Conservation (phyloP, 2,797 vertebrate genomes). For the Myotis vivesi region DNA sequence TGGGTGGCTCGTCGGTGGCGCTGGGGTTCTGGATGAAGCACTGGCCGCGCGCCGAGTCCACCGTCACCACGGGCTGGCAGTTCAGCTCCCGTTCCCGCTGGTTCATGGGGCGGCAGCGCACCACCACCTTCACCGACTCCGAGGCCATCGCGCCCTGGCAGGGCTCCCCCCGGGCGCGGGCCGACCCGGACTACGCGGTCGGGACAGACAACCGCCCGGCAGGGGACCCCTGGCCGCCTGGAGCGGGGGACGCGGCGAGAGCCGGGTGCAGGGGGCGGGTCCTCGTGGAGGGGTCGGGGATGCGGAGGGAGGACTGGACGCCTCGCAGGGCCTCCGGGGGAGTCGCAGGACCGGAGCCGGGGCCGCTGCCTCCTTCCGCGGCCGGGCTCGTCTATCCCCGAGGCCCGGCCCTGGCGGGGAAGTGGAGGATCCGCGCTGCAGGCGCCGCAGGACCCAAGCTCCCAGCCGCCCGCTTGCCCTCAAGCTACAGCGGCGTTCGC, state of each 20-base stretch:
- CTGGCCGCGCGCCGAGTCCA: slow-evolving; percentile 86
- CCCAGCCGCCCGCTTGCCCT: background rate
- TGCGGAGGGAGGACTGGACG: background rate
- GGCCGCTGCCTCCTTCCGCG: slow-evolving; percentile 19
- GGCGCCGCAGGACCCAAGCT: slow-evolving; percentile 33
- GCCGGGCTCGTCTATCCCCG: slow-evolving; percentile 19
- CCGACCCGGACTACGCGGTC: accelerated
- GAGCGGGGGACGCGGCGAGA: background rate
- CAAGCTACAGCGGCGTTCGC: slow-evolving; percentile 56
- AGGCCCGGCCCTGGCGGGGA: slow-evolving; percentile 32
- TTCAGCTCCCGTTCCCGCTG: slow-evolving; percentile 86
- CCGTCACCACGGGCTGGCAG: slow-evolving; percentile 84
- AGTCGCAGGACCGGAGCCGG: background rate
- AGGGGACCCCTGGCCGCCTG: accelerated
- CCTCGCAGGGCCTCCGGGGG: background rate
- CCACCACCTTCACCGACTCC: slow-evolving; percentile 91
- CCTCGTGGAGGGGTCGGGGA: background rate
- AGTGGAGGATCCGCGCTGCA: slow-evolving; percentile 21
- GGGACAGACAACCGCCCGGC: background rate
- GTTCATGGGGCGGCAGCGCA: slow-evolving; percentile 90
- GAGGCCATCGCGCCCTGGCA: slow-evolving; percentile 84
- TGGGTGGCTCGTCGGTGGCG: slow-evolving; percentile 85
- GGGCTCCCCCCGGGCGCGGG: background rate
- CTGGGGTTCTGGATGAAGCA: slow-evolving; percentile 89
- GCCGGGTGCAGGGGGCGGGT: background rate